These are phyloP conservation scores for Drosophila paramelanica DNA, from an alignment of 2,888 invertebrate genomes.

Conservation along the genomic window DNA sequence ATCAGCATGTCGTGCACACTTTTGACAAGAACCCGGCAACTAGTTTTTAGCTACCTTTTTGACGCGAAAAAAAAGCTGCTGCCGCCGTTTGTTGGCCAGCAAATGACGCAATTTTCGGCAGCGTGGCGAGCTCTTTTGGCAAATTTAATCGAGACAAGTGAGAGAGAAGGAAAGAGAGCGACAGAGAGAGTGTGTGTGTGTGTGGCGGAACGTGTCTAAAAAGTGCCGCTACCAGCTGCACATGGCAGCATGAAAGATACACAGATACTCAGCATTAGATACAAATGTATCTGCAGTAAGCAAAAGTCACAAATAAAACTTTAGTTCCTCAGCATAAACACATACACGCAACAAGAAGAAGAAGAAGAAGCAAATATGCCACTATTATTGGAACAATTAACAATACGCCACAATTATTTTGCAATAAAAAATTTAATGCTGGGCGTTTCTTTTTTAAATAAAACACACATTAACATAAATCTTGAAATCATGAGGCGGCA, in stretches of 20 bases:
- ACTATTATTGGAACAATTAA: constrained; percentile 26
- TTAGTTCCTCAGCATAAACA: constrained; percentile 27
- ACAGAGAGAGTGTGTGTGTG: not conserved
- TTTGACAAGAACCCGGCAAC: not conserved
- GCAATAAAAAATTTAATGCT: constrained; percentile 3
- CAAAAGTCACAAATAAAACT: constrained; percentile 14
- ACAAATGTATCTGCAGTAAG: constrained; percentile 27
- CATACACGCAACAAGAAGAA: constrained; percentile 1
- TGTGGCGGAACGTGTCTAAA: constrained; percentile 23
- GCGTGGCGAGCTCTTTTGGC: constrained; percentile 41
- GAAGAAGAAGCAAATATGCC: constrained; percentile 3
- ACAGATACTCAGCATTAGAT: not conserved
- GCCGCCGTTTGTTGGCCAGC: constrained; percentile 14
- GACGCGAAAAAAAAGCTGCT: constrained; percentile 1
- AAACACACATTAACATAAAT: constrained; percentile 58
- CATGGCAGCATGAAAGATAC: constrained; percentile 42
- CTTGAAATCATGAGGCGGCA: constrained; percentile 17
- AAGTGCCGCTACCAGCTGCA: constrained; percentile 29
- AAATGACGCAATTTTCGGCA: constrained; percentile 55
- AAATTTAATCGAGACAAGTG: not conserved
- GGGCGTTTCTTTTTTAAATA: constrained; percentile 60
- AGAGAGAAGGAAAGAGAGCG: not conserved
- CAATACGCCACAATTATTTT: not conserved
- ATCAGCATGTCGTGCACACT: not conserved
- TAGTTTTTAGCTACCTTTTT: constrained; percentile 5